Percentiles rank a stretch among this genome's conserved stretches.
Conservation (phyloP, 2,797 vertebrate species). For the Enteromius radiatus region DNA sequence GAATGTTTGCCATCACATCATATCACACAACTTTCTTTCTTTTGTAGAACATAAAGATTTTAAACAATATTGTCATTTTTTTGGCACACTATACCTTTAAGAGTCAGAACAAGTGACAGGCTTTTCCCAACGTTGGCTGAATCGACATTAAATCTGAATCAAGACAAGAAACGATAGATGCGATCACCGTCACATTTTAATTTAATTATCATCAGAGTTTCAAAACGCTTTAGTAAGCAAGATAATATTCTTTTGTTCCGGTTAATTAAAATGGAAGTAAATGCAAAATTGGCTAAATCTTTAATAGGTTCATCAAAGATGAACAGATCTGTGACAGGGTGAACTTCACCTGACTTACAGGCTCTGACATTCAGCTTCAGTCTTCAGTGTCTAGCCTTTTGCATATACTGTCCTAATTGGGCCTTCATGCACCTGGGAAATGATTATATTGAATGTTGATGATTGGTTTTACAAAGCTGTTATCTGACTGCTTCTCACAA, state of each 20-base stretch:
- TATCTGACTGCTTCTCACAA: constrained; percentile 15
- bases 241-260: neutral
- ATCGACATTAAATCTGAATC: neutral
- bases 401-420: constrained; percentile 15
- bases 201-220: neutral
- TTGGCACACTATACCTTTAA: neutral
- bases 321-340: neutral
- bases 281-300: neutral
- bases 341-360: constrained; percentile 31
- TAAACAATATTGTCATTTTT: no score
- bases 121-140: neutral
- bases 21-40: neutral
- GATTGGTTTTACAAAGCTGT: neutral
- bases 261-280: constrained; percentile 13
- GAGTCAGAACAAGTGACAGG: constrained; percentile 11
- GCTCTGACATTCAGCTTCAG: constrained; percentile 28
- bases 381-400: constrained; percentile 21
- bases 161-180: neutral
- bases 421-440: neutral
- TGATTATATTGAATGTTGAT: constrained; percentile 4
- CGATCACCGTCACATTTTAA: neutral
- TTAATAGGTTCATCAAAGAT: neutral
- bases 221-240: neutral
- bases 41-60: neutral
- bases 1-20: neutral